These are phyloP conservation scores for Tinamus major DNA, from an alignment of 2,797 vertebrate genomes.

Conservation along the genomic window DNA sequence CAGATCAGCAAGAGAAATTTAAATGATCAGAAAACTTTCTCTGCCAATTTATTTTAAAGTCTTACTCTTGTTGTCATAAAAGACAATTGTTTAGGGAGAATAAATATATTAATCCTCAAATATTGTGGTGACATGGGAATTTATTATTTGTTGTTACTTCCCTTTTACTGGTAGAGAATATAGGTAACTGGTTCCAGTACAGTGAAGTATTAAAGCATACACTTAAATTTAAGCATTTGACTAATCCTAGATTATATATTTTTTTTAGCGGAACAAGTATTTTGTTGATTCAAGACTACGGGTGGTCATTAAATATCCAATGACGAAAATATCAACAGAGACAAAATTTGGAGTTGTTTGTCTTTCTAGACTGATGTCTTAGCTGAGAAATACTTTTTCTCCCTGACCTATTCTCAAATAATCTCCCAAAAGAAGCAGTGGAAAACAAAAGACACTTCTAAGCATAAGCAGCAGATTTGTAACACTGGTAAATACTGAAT, in stretches of 20 bases:
- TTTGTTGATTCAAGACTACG: background rate
- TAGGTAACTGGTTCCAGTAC: background rate
- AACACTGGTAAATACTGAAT: conserved; percentile 12
- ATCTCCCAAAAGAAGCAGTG: background rate
- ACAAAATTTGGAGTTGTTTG: background rate
- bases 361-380: background rate
- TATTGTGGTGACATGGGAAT: background rate
- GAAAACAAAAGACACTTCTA: background rate
- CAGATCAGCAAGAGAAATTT: background rate
- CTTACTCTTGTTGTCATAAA: background rate
- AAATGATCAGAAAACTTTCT: background rate
- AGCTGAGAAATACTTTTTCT: background rate
- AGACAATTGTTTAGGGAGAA: background rate
- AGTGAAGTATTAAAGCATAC: background rate
- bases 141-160: background rate
- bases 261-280: background rate
- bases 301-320: background rate
- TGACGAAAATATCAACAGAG: background rate
- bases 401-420: background rate
- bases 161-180: background rate
- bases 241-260: background rate
- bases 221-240: background rate
- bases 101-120: background rate
- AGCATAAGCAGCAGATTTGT: conserved; percentile 17
- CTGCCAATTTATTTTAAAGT: background rate